Conservation (phyloP, 2,888 invertebrate species). For the Campoplex capitator region DNA sequence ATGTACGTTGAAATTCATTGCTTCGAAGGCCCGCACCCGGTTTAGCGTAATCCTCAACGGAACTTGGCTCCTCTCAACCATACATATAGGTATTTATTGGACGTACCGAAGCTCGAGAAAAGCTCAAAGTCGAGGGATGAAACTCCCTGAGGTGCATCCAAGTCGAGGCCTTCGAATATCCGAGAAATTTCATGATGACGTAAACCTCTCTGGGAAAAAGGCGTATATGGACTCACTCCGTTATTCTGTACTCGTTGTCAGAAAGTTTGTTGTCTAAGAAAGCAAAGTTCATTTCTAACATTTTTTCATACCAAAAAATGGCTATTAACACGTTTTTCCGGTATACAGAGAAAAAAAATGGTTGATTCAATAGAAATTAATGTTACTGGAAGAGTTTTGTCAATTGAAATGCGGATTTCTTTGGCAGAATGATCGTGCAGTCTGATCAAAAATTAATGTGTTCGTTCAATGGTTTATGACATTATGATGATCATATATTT, state of each 20-base stretch:
- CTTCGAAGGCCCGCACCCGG: conserved; percentile 77
- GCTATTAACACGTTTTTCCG: no score
- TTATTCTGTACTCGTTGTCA: background rate
- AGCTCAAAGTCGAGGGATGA: conserved; percentile 26
- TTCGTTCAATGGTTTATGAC: no score
- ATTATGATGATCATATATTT: no score
- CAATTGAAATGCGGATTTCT: no score
- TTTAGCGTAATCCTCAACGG: conserved; percentile 77
- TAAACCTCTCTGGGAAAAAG: background rate
- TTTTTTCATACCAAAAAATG: no score
- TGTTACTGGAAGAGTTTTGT: no score
- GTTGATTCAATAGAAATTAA: no score
- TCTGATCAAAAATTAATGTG: no score
- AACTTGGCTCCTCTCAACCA: conserved; percentile 46
- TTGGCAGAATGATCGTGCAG: no score
- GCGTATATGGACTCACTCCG: background rate
- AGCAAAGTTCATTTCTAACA: no score
- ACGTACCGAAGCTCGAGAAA: conserved; percentile 29
- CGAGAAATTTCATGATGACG: background rate
- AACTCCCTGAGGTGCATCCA: conserved; percentile 32
- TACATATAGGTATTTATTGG: conserved; percentile 12
- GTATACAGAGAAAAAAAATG: no score
- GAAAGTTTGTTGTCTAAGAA: background rate
- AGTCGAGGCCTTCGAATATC: background rate
- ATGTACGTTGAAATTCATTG: conserved; percentile 75